Conservation (phyloP, 2,113 vertebrate species). For the Takifugu flavidus region DNA sequence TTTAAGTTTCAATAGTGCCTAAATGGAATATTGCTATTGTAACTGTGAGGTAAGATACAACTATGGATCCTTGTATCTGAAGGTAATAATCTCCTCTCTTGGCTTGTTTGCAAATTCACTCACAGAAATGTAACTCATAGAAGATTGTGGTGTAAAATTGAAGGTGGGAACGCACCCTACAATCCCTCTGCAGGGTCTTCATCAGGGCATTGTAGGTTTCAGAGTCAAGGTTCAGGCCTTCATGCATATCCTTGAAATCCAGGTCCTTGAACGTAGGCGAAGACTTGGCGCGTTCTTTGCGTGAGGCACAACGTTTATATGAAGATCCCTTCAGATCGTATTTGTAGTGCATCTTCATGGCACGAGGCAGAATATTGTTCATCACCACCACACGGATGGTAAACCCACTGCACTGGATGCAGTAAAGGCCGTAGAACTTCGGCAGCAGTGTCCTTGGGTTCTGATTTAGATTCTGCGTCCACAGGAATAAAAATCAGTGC, state of each 20-base stretch:
- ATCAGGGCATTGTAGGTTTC: constrained; percentile 90
- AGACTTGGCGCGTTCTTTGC: constrained; percentile 85
- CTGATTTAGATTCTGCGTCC: constrained; percentile 89
- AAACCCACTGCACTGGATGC: constrained; percentile 85
- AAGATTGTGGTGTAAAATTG: background rate
- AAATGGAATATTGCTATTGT: too few relatives aligned
- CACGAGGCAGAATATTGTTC: constrained; percentile 93
- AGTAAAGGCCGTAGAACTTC: constrained; percentile 96
- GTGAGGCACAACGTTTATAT: constrained; percentile 87
- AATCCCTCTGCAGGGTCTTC: constrained; percentile 94
- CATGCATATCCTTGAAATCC: constrained; percentile 93
- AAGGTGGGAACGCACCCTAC: constrained; percentile 77
- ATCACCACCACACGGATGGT: constrained; percentile 91
- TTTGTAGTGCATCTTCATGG: constrained; percentile 89
- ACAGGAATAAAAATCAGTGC: background rate
- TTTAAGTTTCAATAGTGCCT: too few relatives aligned
- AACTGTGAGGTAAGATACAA: too few relatives aligned
- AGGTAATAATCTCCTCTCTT: background rate
- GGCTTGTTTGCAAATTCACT: background rate
- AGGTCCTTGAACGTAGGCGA: constrained; percentile 92
- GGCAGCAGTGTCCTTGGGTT: constrained; percentile 93
- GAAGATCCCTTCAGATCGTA: constrained; percentile 96
- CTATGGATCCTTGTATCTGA: too few relatives aligned
- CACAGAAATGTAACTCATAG: too few relatives aligned
- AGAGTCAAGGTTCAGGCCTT: constrained; percentile 87